phyloP scores from a whole-genome alignment of 1,140 invertebrate genomes.

The Temnothorax longispinosus region DNA sequence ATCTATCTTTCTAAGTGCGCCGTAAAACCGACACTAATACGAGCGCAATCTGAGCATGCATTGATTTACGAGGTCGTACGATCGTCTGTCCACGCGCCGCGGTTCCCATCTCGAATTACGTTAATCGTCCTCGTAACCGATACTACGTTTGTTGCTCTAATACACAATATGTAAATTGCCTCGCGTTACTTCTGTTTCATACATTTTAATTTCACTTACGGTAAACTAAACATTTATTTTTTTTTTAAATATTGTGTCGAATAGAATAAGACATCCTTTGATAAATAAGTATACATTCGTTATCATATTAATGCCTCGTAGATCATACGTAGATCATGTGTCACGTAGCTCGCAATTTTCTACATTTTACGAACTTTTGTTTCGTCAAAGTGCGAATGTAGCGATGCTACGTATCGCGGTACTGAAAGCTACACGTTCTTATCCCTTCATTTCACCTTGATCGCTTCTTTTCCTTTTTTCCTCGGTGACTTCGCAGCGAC shows the following conservation, averaged over 20 bases:
- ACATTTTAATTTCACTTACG: neutral
- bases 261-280: neutral
- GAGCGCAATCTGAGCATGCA: constrained; percentile 80
- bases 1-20: constrained; percentile 77
- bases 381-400: neutral
- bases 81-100: constrained; percentile 80
- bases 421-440: constrained; percentile 3
- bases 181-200: neutral
- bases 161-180: constrained; percentile 18
- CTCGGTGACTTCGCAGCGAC: constrained; percentile 44
- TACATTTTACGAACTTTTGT: constrained; percentile 5
- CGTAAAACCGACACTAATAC: constrained; percentile 82
- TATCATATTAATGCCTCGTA: neutral
- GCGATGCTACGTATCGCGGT: constrained; percentile 18
- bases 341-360: neutral
- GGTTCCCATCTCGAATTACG: constrained; percentile 46
- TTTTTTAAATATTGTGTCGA: neutral
- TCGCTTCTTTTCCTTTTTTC: constrained; percentile 24
- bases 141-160: constrained; percentile 32
- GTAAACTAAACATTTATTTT: neutral
- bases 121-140: constrained; percentile 49
- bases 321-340: neutral
- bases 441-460: neutral
- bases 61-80: constrained; percentile 81
- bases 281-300: neutral